phyloP scores from a whole-genome alignment of 2,888 invertebrate species.

The Xestia rhomboidea region DNA sequence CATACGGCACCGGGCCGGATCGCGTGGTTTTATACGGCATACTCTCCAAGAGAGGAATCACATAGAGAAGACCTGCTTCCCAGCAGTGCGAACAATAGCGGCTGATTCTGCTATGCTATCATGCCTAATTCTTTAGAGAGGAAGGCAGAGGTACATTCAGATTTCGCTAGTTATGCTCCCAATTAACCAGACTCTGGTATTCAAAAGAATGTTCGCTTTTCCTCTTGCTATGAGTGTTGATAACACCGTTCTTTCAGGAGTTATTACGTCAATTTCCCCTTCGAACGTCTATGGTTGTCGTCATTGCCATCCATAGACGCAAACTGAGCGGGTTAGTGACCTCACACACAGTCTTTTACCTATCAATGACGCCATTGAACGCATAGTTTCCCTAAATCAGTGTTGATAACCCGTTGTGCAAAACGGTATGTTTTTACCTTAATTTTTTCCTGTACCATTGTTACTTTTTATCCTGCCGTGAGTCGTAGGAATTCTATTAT shows the following conservation, averaged over 20 bases:
- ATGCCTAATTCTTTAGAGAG: not conserved
- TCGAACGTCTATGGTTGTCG: slow-evolving; percentile 19
- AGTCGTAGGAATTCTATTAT: not conserved
- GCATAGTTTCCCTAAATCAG: slow-evolving; percentile 23
- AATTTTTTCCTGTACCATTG: not conserved
- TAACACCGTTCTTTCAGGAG: not conserved
- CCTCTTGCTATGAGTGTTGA: not conserved
- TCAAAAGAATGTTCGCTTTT: not conserved
- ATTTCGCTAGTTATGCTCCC: not conserved
- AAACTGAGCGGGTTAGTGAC: slow-evolving; percentile 15
- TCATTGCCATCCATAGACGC: slow-evolving; percentile 25
- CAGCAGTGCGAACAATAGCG: not conserved
- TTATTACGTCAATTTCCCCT: slow-evolving; percentile 25
- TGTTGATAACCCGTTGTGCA: not conserved
- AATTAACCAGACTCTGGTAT: too few relatives aligned
- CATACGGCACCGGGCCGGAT: not conserved
- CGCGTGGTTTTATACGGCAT: not conserved
- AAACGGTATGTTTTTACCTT: not conserved
- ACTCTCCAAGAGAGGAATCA: not conserved
- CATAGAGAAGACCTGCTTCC: not conserved
- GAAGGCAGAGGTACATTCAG: not conserved
- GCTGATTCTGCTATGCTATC: not conserved
- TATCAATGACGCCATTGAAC: slow-evolving; percentile 16
- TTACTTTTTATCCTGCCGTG: slow-evolving; percentile 1
- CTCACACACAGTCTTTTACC: slow-evolving; percentile 7